Conservation (phyloP, 2,888 invertebrate species). For the Eulithis prunata region DNA sequence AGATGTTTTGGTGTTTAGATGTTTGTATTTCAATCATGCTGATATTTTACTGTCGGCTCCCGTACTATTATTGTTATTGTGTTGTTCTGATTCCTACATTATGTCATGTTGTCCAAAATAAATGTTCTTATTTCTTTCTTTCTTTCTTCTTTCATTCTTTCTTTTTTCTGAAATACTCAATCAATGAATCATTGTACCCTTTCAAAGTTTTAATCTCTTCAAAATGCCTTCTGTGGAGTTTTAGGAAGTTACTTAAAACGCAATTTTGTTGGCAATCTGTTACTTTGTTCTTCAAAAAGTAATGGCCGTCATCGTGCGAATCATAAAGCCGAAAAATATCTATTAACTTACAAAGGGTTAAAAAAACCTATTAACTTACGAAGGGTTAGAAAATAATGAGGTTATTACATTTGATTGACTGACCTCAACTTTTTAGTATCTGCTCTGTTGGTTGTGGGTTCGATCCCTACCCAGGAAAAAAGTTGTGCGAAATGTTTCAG, state of each 20-base stretch:
- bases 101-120: no score
- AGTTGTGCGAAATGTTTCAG: no score
- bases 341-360: neutral
- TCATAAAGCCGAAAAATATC: neutral
- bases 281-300: neutral
- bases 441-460: neutral
- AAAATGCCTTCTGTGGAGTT: slow-evolving; percentile 24
- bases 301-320: neutral
- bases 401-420: no score
- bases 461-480: neutral
- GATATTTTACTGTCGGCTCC: no score
- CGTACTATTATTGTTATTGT: no score
- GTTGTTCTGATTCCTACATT: no score
- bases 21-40: no score
- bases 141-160: no score
- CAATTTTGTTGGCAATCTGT: slow-evolving; percentile 39
- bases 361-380: no score
- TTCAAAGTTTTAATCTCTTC: slow-evolving; percentile 32
- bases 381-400: neutral
- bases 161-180: neutral
- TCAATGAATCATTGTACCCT: slow-evolving; percentile 5
- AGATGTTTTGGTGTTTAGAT: no score
- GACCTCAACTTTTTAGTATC: no score
- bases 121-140: no score
- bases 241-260: slow-evolving; percentile 35